Percentiles rank a stretch among this genome's conserved stretches.
These are phyloP conservation scores for Peromyscus polionotus DNA, from an alignment of 2,113 vertebrate species.

Conservation along the genomic window DNA sequence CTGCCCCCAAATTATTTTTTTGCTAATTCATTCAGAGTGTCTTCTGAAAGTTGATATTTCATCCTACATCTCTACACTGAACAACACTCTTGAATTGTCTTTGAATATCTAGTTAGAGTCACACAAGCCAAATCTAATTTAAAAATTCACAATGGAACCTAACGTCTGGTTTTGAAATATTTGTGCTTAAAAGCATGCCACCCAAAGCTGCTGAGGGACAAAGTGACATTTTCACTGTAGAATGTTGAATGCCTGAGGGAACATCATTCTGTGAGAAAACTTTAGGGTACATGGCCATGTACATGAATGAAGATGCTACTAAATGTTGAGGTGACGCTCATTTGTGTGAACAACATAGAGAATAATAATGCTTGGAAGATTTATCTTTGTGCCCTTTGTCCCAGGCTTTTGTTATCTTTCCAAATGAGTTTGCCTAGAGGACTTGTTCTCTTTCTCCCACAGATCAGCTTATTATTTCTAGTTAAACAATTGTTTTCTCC, in stretches of 20 bases:
- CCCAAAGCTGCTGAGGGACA: not conserved
- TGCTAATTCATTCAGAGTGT: not conserved
- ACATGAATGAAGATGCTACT: not conserved
- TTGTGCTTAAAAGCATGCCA: not conserved
- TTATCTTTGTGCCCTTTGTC: not conserved
- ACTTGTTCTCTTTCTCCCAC: not conserved
- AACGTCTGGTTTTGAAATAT: not conserved
- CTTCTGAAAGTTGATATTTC: conserved; percentile 21
- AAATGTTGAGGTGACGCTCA: not conserved
- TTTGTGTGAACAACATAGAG: not conserved
- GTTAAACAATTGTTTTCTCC: not conserved
- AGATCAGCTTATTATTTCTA: not conserved
- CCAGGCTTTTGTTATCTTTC: not conserved
- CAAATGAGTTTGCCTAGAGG: conserved; percentile 26
- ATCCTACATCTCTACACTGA: not conserved
- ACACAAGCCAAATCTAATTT: not conserved
- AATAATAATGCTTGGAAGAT: not conserved
- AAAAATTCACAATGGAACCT: conserved; percentile 29
- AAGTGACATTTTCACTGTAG: conserved; percentile 33
- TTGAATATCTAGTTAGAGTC: not conserved
- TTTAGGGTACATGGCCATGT: not conserved
- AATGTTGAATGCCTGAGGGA: not conserved
- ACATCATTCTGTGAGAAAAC: conserved; percentile 17
- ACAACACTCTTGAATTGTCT: not conserved
- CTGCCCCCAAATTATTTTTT: not conserved